phyloP scores from a whole-genome alignment of 2,888 invertebrate genomes.

The Myathropa florea region DNA sequence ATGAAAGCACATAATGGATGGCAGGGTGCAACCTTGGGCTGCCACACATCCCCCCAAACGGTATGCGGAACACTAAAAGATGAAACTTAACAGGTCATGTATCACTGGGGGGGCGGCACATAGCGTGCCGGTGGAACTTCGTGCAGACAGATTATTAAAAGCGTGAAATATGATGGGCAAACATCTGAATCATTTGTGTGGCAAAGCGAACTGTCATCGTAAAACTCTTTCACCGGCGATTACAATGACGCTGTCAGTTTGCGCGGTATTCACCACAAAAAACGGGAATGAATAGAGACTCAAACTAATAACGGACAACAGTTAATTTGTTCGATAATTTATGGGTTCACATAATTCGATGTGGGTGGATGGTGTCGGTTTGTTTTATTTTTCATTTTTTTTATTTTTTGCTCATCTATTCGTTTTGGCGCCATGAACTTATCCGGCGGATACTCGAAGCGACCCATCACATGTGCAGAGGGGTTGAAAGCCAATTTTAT shows the following conservation, averaged over 20 bases:
- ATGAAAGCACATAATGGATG: too few species aligned
- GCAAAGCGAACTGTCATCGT: neutral
- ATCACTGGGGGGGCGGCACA: neutral
- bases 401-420: neutral
- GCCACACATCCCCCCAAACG: neutral
- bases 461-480: neutral
- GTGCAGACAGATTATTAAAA: neutral
- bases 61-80: neutral
- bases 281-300: neutral
- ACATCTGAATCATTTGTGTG: neutral
- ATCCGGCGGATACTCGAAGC: neutral
- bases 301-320: neutral
- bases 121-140: neutral
- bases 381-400: neutral
- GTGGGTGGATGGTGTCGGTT: neutral
- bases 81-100: neutral
- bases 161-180: neutral
- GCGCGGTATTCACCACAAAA: neutral
- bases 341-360: neutral
- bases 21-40: constrained; percentile 4
- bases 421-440: neutral
- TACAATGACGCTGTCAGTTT: neutral
- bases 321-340: neutral
- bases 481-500: neutral
- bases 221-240: neutral